Base-by-base conservation (phyloP, 2,113 vertebrate genomes). In the Daphoenositta chrysoptera region DNA sequence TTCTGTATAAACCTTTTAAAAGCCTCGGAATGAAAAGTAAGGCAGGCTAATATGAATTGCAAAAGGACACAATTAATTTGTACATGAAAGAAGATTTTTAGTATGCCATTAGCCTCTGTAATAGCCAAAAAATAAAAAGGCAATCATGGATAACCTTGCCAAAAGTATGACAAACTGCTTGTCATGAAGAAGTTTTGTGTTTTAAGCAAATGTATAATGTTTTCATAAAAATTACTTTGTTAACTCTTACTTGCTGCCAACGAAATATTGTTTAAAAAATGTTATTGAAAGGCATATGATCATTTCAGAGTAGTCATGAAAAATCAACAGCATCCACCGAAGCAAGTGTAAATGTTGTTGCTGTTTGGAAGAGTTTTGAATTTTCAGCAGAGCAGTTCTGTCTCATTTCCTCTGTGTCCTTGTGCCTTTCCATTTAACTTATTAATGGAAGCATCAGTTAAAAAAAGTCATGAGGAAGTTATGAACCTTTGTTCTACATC, bases 1-100 rank as follows among this genome's bases (percentile, higher is more conserved):
- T 87, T 96, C 77, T 61, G 0, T 87, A 89, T 93, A 97, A 94
- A 94, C 95, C 86, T 94, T 97, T 90, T 96, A 92, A 97, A 96
- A 97, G 71, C 92, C 83, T 95, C 33, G 0, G 81, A 96, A 95
- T 1, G 22, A 64, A 92, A 92, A 92, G 89, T 57, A 79, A 95
- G 90, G 69, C 82, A 96, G 44, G 31, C 47, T 93, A 58, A 97
- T 97, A 90, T 93, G 92, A 96, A 97, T 93, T 97, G 96, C 96
- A 97, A 97, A 97, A 95, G 94, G 97, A 97, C 97, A 92, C 93
- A 96, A 96, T 98, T 98, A 98, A 97, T 98, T 98, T 97, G 93
- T 95, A 94, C 96, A 97, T 97, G 96, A 96, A 98, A 98, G 94
- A 93, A 82, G 94, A 78, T 76, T 91, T 96, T 95, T 96, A 97